These are phyloP conservation scores for Taeniopygia guttata DNA, from an alignment of 2,797 vertebrate species.

Conservation along the genomic window DNA sequence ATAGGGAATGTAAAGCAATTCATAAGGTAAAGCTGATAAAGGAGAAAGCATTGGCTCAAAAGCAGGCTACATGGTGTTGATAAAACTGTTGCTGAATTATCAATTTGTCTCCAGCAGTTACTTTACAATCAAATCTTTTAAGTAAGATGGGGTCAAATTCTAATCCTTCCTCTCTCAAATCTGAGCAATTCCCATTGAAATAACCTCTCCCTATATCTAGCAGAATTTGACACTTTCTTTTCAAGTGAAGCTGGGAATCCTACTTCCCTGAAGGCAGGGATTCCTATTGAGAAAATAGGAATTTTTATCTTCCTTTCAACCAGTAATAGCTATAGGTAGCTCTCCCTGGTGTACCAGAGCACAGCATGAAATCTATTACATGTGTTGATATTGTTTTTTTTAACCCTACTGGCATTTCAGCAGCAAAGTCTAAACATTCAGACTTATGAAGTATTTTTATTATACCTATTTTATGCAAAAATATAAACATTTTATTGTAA, in stretches of 20 bases:
- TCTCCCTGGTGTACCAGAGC: slow-evolving; percentile 24
- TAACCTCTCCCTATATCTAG: neutral
- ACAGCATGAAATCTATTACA: slow-evolving; percentile 38
- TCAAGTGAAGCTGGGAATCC: neutral
- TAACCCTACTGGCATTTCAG: slow-evolving; percentile 39
- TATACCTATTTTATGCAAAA: slow-evolving; percentile 19
- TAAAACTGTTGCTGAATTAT: neutral
- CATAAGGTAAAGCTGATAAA: neutral
- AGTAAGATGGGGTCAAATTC: neutral
- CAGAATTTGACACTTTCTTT: neutral
- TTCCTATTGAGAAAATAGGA: slow-evolving; percentile 14
- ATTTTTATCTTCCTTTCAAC: slow-evolving; percentile 24
- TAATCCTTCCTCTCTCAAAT: neutral
- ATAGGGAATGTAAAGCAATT: neutral
- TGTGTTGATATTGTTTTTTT: slow-evolving; percentile 3
- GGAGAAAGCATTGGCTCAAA: neutral
- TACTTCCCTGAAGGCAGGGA: neutral
- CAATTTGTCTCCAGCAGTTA: neutral
- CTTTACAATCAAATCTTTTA: neutral
- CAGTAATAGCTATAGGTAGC: slow-evolving; percentile 12
- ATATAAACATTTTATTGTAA: neutral
- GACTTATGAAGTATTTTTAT: slow-evolving; percentile 34
- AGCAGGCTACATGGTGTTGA: neutral
- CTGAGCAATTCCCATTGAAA: neutral
- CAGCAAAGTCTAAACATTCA: slow-evolving; percentile 35